Conservation (phyloP, 1,140 invertebrate genomes). For the Trichonephila clavipes region DNA sequence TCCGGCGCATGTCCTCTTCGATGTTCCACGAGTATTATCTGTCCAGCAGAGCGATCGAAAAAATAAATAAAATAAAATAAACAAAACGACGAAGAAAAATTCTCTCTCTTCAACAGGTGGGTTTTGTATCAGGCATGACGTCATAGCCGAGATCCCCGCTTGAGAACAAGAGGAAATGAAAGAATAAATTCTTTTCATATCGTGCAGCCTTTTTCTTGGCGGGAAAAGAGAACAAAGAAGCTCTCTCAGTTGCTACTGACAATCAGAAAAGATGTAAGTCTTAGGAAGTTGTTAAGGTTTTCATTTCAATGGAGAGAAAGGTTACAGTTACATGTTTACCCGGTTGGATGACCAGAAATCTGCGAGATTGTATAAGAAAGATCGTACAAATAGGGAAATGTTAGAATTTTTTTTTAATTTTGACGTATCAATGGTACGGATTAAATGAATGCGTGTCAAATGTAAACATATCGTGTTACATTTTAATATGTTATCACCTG, state of each 20-base stretch:
- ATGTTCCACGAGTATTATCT: conserved; percentile 27
- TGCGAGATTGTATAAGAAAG: not conserved
- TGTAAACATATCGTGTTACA: too few relatives aligned
- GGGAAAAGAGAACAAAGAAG: conserved; percentile 40
- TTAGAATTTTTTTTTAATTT: not conserved
- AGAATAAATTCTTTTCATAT: conserved; percentile 36
- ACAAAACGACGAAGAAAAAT: not conserved
- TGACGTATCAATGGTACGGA: not conserved
- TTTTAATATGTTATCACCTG: too few relatives aligned
- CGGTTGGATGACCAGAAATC: not conserved
- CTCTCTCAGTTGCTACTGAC: conserved; percentile 22
- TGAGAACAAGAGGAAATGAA: conserved; percentile 1
- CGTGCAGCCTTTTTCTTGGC: not conserved
- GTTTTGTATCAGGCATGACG: conserved; percentile 27
- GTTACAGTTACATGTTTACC: not conserved
- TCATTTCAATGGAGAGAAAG: conserved; percentile 6
- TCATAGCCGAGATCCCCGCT: not conserved
- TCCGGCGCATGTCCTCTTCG: not conserved
- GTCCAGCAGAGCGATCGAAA: not conserved
- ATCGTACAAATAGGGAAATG: not conserved
- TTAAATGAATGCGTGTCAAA: not conserved
- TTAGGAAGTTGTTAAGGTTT: conserved; percentile 4
- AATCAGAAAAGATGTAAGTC: conserved; percentile 25
- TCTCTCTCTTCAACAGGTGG: conserved; percentile 28
- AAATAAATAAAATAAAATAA: not conserved